phyloP scores from a whole-genome alignment of 2,888 invertebrate genomes.

The Lasius fuliginosus region DNA sequence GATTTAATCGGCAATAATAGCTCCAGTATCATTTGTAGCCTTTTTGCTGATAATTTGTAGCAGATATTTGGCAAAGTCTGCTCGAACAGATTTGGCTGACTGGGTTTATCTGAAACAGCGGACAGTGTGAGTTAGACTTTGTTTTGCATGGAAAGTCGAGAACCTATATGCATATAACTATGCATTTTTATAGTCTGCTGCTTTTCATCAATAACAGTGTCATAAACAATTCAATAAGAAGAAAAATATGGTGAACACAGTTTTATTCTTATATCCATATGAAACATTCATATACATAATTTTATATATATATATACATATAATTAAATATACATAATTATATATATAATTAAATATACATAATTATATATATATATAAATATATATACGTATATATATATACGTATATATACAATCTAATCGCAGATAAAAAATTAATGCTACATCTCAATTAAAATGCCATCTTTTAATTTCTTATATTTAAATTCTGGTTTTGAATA shows the following conservation, averaged over 20 bases:
- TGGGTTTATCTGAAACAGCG: too few species aligned
- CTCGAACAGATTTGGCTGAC: too few species aligned
- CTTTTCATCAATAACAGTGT: background rate
- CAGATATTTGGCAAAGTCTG: too few species aligned
- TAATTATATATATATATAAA: background rate
- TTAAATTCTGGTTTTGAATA: conserved; percentile 77
- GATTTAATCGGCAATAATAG: too few species aligned
- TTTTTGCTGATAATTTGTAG: too few species aligned
- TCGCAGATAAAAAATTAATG: conserved; percentile 17
- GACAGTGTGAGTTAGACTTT: too few species aligned
- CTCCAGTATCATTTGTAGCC: too few species aligned
- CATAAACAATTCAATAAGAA: background rate
- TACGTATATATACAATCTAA: background rate
- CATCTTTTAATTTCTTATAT: conserved; percentile 78
- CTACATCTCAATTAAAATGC: conserved; percentile 74
- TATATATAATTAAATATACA: background rate
- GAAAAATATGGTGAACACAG: background rate
- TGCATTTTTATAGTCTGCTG: too few species aligned
- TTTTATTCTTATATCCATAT: background rate
- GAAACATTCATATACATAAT: background rate
- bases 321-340: background rate
- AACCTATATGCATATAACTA: background rate
- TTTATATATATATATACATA: background rate
- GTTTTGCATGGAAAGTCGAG: too few species aligned
- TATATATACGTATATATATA: too few species aligned